phyloP scores from a whole-genome alignment of 2,113 vertebrate species.

The Xyrauchen texanus region DNA sequence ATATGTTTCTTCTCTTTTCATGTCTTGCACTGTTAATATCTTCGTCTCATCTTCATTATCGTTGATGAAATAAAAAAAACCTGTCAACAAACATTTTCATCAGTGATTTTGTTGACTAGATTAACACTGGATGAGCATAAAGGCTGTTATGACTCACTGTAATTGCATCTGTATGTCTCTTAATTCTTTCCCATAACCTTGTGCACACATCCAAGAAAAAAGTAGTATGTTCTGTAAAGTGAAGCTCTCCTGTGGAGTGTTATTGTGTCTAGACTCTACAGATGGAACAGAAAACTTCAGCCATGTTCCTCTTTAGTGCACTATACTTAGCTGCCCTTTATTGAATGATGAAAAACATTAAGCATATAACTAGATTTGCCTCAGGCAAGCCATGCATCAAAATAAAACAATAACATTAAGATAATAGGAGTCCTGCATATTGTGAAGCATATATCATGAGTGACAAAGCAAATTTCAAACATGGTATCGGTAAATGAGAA shows the following conservation, averaged over 20 bases:
- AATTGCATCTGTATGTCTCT: too few relatives aligned
- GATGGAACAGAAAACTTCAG: background rate
- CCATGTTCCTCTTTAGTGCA: background rate
- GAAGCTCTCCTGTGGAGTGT: background rate
- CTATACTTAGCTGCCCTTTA: background rate
- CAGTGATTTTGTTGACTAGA: too few relatives aligned
- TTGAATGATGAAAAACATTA: slow-evolving; percentile 4
- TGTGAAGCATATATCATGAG: background rate
- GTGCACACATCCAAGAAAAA: background rate
- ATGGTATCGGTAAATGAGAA: too few relatives aligned
- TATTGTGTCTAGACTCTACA: background rate
- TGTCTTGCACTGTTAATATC: too few relatives aligned
- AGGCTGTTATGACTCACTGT: too few relatives aligned
- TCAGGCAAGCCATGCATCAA: background rate
- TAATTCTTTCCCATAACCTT: background rate
- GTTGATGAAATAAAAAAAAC: too few relatives aligned
- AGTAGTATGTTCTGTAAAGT: background rate
- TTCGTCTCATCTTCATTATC: too few relatives aligned
- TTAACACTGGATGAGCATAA: too few relatives aligned
- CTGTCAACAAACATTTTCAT: too few relatives aligned
- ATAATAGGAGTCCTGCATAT: background rate
- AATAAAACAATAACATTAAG: background rate
- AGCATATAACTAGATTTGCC: background rate
- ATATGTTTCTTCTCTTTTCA: too few relatives aligned
- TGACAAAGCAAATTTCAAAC: too few relatives aligned